These are phyloP conservation scores for Chironomus riparius DNA, from an alignment of 2,888 invertebrate species.

Conservation along the genomic window DNA sequence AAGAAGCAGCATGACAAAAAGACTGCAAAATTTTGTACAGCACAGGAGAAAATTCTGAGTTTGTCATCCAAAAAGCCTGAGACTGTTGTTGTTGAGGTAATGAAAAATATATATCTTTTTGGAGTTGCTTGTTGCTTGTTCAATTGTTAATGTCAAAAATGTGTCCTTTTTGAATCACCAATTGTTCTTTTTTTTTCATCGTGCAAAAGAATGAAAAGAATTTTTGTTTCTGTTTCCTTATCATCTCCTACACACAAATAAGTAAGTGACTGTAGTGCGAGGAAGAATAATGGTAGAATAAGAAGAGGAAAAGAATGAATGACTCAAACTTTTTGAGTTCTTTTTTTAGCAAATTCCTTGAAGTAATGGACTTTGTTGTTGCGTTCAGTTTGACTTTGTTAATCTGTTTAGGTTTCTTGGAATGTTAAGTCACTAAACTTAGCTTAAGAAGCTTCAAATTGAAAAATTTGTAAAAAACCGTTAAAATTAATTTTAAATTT, in stretches of 20 bases:
- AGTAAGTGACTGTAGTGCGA: neutral
- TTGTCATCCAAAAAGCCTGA: slow-evolving; percentile 88
- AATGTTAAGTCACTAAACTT: no score
- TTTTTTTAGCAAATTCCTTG: neutral
- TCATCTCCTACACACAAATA: neutral
- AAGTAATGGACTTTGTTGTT: neutral
- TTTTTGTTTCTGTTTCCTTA: neutral
- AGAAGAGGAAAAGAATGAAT: no score
- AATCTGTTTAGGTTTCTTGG: no score
- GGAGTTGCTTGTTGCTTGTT: neutral
- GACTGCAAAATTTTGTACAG: slow-evolving; percentile 93
- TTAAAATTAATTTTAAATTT: no score
- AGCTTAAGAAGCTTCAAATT: no score
- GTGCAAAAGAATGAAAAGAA: neutral
- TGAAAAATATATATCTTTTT: neutral
- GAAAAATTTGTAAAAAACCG: no score
- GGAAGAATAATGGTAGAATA: no score
- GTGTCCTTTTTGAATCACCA: no score
- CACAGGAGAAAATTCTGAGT: slow-evolving; percentile 89
- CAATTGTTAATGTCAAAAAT: neutral
- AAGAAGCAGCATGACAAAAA: slow-evolving; percentile 98
- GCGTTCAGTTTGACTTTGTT: no score
- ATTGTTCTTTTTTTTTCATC: neutral
- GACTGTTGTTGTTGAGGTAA: slow-evolving; percentile 80
- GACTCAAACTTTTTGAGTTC: neutral